Percentiles rank a stretch among this genome's conserved stretches.
Evolutionary conservation across 2,797 vertebrate species (phyloP).

Genomic region (Tokudaia muenninki): DNA sequence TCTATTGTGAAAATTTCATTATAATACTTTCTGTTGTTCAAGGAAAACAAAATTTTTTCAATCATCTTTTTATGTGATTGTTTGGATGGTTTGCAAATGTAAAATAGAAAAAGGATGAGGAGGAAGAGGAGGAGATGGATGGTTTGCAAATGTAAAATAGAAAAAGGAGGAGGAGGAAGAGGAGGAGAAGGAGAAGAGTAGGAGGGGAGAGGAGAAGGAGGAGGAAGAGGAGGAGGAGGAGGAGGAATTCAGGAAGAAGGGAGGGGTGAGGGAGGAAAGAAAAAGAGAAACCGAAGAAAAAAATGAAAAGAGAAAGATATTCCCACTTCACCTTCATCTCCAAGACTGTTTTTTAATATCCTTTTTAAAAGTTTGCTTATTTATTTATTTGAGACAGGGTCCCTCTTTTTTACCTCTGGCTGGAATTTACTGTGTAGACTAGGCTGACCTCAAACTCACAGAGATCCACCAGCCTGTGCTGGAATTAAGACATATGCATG

Average conservation of each 20-base stretch:
- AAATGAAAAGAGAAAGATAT: background rate
- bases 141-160: too few species aligned
- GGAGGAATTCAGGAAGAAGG: too few species aligned
- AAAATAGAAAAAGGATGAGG: background rate
- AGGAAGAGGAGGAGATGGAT: background rate
- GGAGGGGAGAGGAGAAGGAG: too few species aligned
- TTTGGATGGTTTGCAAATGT: constrained; percentile 35
- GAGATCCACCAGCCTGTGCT: background rate
- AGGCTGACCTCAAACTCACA: background rate
- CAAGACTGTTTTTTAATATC: constrained; percentile 53
- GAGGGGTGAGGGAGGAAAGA: too few species aligned
- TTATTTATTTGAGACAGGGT: background rate
- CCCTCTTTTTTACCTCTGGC: background rate
- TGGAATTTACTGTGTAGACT: background rate
- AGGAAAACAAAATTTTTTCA: constrained; percentile 25
- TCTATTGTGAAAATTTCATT: constrained; percentile 63
- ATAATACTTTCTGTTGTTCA: constrained; percentile 46
- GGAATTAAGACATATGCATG: background rate
- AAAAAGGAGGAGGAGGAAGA: too few species aligned
- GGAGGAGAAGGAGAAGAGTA: accelerated
- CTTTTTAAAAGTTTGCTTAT: background rate
- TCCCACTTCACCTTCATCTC: constrained; percentile 56
- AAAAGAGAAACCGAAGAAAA: background rate
- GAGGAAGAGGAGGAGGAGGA: too few species aligned
- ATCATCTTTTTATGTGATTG: constrained; percentile 21